Conservation (phyloP, 2,888 invertebrate genomes). For the Xestia c-nigrum region DNA sequence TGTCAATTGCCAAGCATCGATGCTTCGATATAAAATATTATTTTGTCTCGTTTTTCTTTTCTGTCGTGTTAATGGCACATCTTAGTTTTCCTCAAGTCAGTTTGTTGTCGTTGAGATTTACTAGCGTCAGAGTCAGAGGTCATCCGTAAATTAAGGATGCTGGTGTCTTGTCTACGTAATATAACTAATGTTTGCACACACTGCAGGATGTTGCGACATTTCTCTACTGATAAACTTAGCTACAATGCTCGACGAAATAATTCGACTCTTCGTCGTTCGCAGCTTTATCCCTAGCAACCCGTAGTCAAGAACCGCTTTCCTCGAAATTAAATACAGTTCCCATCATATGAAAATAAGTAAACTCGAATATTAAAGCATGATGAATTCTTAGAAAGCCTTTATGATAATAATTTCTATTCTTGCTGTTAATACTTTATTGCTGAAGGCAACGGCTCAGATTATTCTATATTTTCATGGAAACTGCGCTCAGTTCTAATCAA, state of each 20-base stretch:
- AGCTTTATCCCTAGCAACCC: conserved; percentile 5
- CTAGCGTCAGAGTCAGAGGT: background rate
- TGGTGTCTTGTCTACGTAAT: background rate
- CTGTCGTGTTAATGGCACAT: background rate
- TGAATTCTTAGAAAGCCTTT: background rate
- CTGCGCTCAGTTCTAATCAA: conserved; percentile 41
- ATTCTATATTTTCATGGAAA: conserved; percentile 17
- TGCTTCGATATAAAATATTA: background rate
- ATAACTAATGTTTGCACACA: background rate
- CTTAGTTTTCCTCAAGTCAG: background rate
- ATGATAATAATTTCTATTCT: conserved; percentile 1
- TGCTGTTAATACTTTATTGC: background rate
- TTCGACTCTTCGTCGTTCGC: background rate
- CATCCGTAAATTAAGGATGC: background rate
- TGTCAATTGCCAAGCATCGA: background rate
- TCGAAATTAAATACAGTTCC: conserved; percentile 10
- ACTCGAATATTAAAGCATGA: conserved; percentile 6
- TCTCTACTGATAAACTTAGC: background rate
- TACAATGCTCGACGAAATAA: background rate
- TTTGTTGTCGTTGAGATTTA: background rate
- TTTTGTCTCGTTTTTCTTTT: background rate
- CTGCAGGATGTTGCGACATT: background rate
- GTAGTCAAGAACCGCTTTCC: background rate
- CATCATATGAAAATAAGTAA: background rate
- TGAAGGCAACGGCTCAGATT: background rate